phyloP scores from a whole-genome alignment of 2,888 invertebrate genomes.

The Lucinisca nassula region DNA sequence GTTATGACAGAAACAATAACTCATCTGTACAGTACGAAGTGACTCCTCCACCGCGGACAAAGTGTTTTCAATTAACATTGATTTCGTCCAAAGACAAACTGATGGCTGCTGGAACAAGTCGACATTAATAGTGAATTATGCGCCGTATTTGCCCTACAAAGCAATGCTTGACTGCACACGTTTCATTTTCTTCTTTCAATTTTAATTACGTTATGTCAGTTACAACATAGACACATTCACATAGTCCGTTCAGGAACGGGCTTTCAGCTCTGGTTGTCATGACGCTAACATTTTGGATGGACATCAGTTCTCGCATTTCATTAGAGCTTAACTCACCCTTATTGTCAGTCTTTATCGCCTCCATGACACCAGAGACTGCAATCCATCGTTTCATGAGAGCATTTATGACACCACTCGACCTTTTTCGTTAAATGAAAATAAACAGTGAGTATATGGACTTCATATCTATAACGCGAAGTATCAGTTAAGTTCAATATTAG shows the following conservation, averaged over 20 bases:
- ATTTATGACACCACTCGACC: background rate
- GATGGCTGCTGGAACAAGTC: background rate
- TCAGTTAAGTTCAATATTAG: no score
- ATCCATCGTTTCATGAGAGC: background rate
- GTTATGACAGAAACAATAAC: no score
- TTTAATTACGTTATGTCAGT: slow-evolving; percentile 38
- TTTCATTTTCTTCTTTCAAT: slow-evolving; percentile 3
- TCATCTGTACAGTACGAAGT: no score
- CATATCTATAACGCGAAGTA: background rate
- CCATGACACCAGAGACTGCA: background rate
- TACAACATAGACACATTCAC: background rate
- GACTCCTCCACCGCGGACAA: no score
- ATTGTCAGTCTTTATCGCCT: background rate
- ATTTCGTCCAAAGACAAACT: background rate
- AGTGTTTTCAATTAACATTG: no score
- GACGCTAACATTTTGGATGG: background rate
- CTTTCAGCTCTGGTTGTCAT: background rate
- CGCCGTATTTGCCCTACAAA: background rate
- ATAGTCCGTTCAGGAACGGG: background rate
- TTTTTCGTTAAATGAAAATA: background rate
- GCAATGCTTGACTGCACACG: background rate
- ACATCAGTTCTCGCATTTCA: background rate
- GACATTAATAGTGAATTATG: background rate
- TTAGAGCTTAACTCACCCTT: background rate
- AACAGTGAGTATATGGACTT: background rate